Conservation (phyloP, 2,797 vertebrate species). For the Diplodus puntazzo region DNA sequence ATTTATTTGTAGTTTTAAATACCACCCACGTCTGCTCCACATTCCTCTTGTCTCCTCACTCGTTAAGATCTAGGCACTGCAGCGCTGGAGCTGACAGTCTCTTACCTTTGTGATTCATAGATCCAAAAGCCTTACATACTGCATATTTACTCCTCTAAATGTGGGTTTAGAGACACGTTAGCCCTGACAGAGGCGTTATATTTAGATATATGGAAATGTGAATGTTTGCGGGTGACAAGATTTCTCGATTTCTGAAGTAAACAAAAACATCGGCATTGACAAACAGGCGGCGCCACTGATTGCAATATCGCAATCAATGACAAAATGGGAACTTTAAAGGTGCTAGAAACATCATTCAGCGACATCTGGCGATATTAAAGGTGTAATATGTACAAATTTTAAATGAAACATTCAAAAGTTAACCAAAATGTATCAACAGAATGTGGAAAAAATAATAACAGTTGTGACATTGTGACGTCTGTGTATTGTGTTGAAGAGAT, state of each 20-base stretch:
- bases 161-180: slow-evolving; percentile 69
- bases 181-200: slow-evolving; percentile 47
- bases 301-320: not conserved
- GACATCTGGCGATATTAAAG: too few relatives aligned
- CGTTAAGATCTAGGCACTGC: slow-evolving; percentile 77
- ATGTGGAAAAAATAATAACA: too few relatives aligned
- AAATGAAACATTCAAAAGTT: too few relatives aligned
- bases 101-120: slow-evolving; percentile 84
- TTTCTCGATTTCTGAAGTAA: slow-evolving; percentile 23
- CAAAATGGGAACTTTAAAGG: not conserved
- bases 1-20: slow-evolving; percentile 86
- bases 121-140: slow-evolving; percentile 76
- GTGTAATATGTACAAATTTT: too few relatives aligned
- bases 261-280: slow-evolving; percentile 20
- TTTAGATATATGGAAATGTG: slow-evolving; percentile 28
- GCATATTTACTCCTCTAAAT: slow-evolving; percentile 81
- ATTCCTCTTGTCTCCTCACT: slow-evolving; percentile 78
- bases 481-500: too few relatives aligned
- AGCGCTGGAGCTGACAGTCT: slow-evolving; percentile 80
- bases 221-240: not conserved
- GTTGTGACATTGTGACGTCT: too few relatives aligned
- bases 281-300: slow-evolving; percentile 13
- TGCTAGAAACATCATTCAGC: too few relatives aligned
- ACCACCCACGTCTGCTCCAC: slow-evolving; percentile 85
- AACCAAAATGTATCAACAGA: too few relatives aligned